Base-by-base conservation (phyloP, 2,113 vertebrate genomes). In the Propithecus coquereli region DNA sequence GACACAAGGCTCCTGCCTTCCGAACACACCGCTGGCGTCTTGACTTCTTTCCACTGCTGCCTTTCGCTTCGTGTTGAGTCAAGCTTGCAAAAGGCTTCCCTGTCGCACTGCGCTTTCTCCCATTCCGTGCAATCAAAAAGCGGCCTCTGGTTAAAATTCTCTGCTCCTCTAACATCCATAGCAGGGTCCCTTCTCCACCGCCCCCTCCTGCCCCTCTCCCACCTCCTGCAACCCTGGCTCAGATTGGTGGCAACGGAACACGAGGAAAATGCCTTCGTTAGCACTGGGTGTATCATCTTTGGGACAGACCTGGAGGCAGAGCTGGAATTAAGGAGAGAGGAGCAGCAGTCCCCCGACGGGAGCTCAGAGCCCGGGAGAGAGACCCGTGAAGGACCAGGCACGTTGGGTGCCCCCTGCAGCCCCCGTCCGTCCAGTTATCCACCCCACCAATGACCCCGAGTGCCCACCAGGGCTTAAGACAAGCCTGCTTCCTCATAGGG, bases 371-470 rank as follows among this genome's bases (percentile, higher is more conserved):
- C 14, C 5, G 4, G 4, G n/a, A 79, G 37, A 90, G 45, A 68
- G 37, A n/a, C 8, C 27, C 6, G 14, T 22, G 9, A 32, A 61
- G 52, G 9, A 34, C 40, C 27, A 27, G 23, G 50, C 54, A 8
- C 2, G 1, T 1, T 1, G 18, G 25, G 1, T 1, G 10, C 13
- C n/a, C 45, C 16, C 7, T 0, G 6, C 27, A 2, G 14, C 22
- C 63, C 61, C 30, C 18, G 8, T 13, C 16, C 4, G 27, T 47
- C 54, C 5, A 4, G 43, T 6, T 37, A 47, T 6, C 8, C 73
- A 23, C 45, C 68, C 20, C 50, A 11, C 30, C 8, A 5, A 0
- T 13, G 43, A 8, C 25, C 43, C 74, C 8, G 34, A 45, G 37
- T 30, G 23, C 9, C 11, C 2, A 9, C 34, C 37, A 1, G 59